Conservation (phyloP, 53 echinoderm and acorn worm genomes). For the Pentamera pediparva region DNA sequence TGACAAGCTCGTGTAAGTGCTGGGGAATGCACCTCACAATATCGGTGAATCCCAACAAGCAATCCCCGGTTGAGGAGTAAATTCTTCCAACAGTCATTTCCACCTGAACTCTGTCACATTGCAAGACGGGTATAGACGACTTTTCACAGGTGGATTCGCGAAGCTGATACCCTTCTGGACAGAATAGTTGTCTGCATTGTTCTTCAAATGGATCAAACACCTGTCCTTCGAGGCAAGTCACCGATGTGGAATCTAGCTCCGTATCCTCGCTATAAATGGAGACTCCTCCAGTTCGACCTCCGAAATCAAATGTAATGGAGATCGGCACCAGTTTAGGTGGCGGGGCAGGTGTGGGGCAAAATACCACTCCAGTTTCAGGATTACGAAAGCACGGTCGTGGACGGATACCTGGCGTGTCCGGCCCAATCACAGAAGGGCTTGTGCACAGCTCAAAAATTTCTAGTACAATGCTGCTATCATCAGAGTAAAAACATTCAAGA, state of each 20-base stretch:
- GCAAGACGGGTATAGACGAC: too few relatives aligned
- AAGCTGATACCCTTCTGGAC: background rate
- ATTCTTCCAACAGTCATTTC: background rate
- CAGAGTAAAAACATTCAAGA: background rate
- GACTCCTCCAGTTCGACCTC: background rate
- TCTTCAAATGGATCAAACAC: slow-evolving; percentile 12
- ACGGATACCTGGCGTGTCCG: background rate
- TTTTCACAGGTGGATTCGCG: background rate
- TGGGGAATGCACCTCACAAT: too few relatives aligned
- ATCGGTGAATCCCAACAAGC: too few relatives aligned
- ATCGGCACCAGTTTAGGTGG: background rate
- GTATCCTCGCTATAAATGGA: background rate
- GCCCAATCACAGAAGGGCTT: background rate
- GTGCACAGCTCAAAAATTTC: background rate
- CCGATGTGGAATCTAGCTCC: background rate
- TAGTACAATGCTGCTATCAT: background rate
- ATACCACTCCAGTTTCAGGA: background rate
- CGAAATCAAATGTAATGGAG: slow-evolving; percentile 13
- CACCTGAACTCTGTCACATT: background rate
- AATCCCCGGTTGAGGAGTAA: too few relatives aligned
- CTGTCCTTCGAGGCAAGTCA: background rate
- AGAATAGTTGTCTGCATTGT: background rate
- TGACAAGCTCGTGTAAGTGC: too few relatives aligned
- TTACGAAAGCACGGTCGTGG: background rate
- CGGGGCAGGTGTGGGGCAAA: background rate